phyloP scores from a whole-genome alignment of 2,888 invertebrate species.

The Melangyna quadrimaculata region DNA sequence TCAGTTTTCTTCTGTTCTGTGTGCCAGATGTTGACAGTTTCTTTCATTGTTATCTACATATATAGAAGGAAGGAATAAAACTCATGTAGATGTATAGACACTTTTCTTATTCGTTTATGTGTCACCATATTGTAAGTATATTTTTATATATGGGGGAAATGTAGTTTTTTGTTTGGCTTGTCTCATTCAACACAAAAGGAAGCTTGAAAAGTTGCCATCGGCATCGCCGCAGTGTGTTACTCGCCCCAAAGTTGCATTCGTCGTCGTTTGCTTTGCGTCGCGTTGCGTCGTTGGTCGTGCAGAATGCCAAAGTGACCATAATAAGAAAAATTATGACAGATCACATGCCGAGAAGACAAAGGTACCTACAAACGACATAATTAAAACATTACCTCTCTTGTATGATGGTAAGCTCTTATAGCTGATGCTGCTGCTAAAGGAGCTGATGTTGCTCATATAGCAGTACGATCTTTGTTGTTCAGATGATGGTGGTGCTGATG shows the following conservation, averaged over 20 bases:
- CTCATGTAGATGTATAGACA: slow-evolving; percentile 15
- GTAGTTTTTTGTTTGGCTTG: slow-evolving; percentile 14
- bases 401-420: slow-evolving; percentile 26
- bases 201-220: slow-evolving; percentile 62
- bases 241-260: slow-evolving; percentile 44
- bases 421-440: slow-evolving; percentile 14
- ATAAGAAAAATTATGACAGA: slow-evolving; percentile 75
- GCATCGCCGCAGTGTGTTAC: too few relatives aligned
- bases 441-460: not conserved
- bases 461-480: slow-evolving; percentile 7
- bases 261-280: not conserved
- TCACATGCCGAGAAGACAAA: slow-evolving; percentile 74
- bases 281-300: slow-evolving; percentile 17
- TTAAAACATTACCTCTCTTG: slow-evolving; percentile 74
- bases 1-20: slow-evolving; percentile 19
- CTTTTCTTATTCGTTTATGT: slow-evolving; percentile 17
- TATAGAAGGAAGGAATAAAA: not conserved
- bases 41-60: not conserved
- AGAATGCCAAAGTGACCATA: slow-evolving; percentile 72
- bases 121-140: slow-evolving; percentile 51
- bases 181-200: slow-evolving; percentile 53
- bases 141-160: slow-evolving; percentile 61
- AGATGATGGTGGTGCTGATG: slow-evolving; percentile 20
- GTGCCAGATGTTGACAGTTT: slow-evolving; percentile 67
- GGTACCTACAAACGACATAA: slow-evolving; percentile 73